Evolutionary conservation across 1,140 invertebrate species (phyloP), one percentile per base, ranked within the genome.

Genomic region (Drosophila sturtevanti): DNA sequence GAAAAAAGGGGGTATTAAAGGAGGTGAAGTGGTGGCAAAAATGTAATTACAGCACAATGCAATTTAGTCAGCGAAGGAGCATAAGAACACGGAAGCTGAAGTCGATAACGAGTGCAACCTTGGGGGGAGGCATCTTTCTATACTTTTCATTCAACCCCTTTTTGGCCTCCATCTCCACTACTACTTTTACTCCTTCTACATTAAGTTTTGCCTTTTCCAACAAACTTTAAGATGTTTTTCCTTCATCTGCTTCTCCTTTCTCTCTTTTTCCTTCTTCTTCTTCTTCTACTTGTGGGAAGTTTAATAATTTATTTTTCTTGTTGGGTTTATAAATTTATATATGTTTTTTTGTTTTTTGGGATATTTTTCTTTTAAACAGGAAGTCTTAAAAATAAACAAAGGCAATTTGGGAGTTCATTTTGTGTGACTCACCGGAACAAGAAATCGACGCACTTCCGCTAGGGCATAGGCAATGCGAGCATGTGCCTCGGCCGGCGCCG

Each of bases 401-500:
- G 61, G 16, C 21, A 9, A 48, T 31, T 12, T 18, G 16, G 22
- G 27, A 10, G 7, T 14, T 0, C 9, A 27, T 41, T 24, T 18
- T 22, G 41, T 10, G 24, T 16, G 31, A 93, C 94, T 94, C 91
- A 95, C 95, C 81, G 95, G 95, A 66, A 96, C 95, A 71, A 96
- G 90, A 92, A 95, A 96, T 75, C 95, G 93, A 77, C 95, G 93
- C 31, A 98, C 94, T 93, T 98, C 96, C 18, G 95, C 94, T 37
- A 98, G 92, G 6, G 97, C 97, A 87, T 96, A 96, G 12, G 96
- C 95, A 38, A 98, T 96, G 70, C 97, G 93, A n/a, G 96, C 95
- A 89, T 98, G 97, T 7, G 97, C 97, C 92, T 98, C 97, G 18
- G 96, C 95, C 0, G 97, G 96, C 2, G 96, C 95, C 11, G 97